phyloP scores from a whole-genome alignment of 2,888 invertebrate species.

The Tryphoninae sp. region DNA sequence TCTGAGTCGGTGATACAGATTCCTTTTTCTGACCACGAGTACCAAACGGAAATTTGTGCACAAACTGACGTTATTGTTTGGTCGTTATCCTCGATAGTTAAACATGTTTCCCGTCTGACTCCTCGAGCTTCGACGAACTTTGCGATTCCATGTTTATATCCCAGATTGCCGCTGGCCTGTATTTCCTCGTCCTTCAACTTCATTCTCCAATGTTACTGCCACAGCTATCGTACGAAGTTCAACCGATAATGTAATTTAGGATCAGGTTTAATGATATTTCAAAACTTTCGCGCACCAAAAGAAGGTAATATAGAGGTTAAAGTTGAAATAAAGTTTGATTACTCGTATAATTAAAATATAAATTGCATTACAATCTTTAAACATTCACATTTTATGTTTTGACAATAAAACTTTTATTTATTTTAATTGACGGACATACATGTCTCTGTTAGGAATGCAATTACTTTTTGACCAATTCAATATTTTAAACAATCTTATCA shows the following conservation, averaged over 20 bases:
- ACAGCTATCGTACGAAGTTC: neutral
- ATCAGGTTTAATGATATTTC: slow-evolving; percentile 3
- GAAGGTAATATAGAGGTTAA: neutral
- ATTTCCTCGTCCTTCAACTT: neutral
- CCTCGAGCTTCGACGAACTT: slow-evolving; percentile 1
- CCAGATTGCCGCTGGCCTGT: neutral
- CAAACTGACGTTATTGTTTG: slow-evolving; percentile 19
- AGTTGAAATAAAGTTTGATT: neutral
- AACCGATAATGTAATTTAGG: slow-evolving; percentile 9
- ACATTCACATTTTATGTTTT: no score
- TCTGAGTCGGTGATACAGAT: no score
- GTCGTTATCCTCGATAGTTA: neutral
- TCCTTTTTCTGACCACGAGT: neutral
- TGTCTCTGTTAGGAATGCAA: no score
- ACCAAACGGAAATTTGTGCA: neutral
- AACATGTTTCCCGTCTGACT: no score
- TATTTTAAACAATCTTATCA: no score
- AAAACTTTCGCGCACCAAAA: neutral
- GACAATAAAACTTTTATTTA: no score
- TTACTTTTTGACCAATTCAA: no score
- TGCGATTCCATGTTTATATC: neutral
- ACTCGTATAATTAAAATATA: no score
- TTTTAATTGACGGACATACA: no score
- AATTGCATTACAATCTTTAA: no score
- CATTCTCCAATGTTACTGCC: neutral